Evolutionary conservation across 2,797 vertebrate genomes (phyloP), one percentile per base, ranked within the genome.

Genomic region (Epinephelus coioides): DNA sequence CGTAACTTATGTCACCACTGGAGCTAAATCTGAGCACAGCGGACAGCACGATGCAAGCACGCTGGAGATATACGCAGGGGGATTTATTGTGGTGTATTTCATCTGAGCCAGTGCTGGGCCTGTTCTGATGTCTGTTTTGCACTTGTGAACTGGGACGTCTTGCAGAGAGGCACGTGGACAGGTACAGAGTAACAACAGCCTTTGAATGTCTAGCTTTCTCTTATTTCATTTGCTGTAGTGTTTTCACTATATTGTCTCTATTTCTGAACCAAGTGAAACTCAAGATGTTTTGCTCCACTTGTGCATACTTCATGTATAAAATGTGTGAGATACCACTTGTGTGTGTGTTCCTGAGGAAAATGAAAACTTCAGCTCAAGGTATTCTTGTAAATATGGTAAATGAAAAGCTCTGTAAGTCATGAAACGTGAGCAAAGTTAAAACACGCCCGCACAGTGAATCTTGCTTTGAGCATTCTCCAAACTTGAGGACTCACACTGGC

Each of bases 1-100:
- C 19, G 15, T 77, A 78, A 92, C 75, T 83, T 88, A 91, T 53
- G 23, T 54, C 73, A 38, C 51, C 21, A 54, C 73, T 6, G 78
- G 67, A 71, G 78, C 76, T 85, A 78, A 75, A 83, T 82, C 89
- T 89, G 85, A 88, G 88, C 81, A 71, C 82, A 69, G 85, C 66
- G 44, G 83, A 89, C 83, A 76, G 73, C 44, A 56, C 62, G 88
- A 81, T 86, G 84, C 84, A 64, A 82, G 82, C 72, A 34, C 10
- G 69, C 69, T 77, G 79, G 64, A 91, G 86, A 86, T 81, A 83
- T 79, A 85, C 64, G 47, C 62, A 2, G 46, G 54, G 78, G 84
- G 82, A 86, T 86, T 90, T 90, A 91, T 75, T 55, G 85, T 76
- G 81, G 68, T 13, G 65, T 86, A 87, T 88, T 90, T 91, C 89